Base-by-base conservation (phyloP, 2,113 vertebrate genomes). In the Cebidichthys violaceus region DNA sequence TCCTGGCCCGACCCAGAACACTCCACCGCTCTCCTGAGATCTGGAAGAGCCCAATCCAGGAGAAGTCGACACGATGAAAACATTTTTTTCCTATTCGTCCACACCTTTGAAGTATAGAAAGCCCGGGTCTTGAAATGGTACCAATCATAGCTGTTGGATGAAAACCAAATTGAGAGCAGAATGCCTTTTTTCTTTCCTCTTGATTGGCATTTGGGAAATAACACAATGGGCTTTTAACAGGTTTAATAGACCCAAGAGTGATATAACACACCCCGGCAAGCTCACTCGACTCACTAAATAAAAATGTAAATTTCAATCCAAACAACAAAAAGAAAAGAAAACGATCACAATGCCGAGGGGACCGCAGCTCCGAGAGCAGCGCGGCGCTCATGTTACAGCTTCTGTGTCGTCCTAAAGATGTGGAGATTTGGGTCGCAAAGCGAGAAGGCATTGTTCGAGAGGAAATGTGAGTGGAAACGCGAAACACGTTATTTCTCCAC, bases 161-260 rank as follows among this genome's bases (percentile, higher is more conserved):
- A 27, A 75, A 85, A 86, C 90, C 89, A 91, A 87, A 69, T 27
- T 10, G 55, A 81, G 79, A 72, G 74, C 18, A 64, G 64, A 70
- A 75, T 47, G 74, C 43, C 66, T 45, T 52, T 79, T 52, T 59
- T 29, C 20, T 33, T 33, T 15, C 45, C 69, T 2, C 15, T 18
- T 86, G 86, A 92, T 71, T 90, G 89, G 88, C 90, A 88, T 90
- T 77, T 82, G 86, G 82, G 85, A 70, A 88, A 88, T 74, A 57
- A 77, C 18, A 90, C 80, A 90, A 90, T 91, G 69, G 81, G 75
- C 75, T 87, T 89, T 92, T 87, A 85, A 89, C 65, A 65, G 76
- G 52, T 92, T 92, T 89, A 90, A 90, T 86, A 81, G 83, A 86
- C 81, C 86, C 86, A 9, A 6, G 89, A 86, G 90, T 76, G 84